A percentile compares a stretch with the other conserved stretches of the same genome.
Conservation (phyloP, 2,797 vertebrate species). For the Hippoglossus hippoglossus region DNA sequence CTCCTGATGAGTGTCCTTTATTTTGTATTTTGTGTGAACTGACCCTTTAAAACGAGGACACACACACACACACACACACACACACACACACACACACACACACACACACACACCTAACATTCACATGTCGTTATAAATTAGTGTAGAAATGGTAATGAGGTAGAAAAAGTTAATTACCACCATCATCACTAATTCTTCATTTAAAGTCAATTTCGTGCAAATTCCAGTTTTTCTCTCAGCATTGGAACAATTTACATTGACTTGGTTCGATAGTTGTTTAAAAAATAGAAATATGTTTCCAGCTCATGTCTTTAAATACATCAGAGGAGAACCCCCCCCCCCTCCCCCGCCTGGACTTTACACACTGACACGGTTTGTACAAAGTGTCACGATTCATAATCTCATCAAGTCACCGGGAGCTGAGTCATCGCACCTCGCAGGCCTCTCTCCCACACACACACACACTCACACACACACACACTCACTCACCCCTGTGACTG, state of each 20-base stretch:
- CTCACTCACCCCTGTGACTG: not conserved
- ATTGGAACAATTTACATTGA: too few species aligned
- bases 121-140: not conserved
- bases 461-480: constrained; percentile 16
- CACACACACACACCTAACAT: not conserved
- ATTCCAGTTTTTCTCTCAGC: too few species aligned
- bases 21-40: too few species aligned
- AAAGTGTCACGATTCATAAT: constrained; percentile 50
- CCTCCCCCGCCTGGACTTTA: not conserved
- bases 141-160: too few species aligned
- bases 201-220: too few species aligned
- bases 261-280: not conserved
- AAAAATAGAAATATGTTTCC: not conserved
- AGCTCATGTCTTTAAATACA: constrained; percentile 6
- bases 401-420: constrained; percentile 47
- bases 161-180: too few species aligned
- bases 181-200: too few species aligned
- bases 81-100: too few species aligned
- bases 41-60: not conserved
- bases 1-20: too few species aligned
- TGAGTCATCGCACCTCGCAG: constrained; percentile 57
- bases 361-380: constrained; percentile 28
- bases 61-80: not conserved
- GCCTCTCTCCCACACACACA: constrained; percentile 50
- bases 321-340: not conserved